A percentile compares a stretch with the other conserved stretches of the same genome.
phyloP scores from a whole-genome alignment of 2,888 invertebrate genomes.

The Frankliniella intonsa region DNA sequence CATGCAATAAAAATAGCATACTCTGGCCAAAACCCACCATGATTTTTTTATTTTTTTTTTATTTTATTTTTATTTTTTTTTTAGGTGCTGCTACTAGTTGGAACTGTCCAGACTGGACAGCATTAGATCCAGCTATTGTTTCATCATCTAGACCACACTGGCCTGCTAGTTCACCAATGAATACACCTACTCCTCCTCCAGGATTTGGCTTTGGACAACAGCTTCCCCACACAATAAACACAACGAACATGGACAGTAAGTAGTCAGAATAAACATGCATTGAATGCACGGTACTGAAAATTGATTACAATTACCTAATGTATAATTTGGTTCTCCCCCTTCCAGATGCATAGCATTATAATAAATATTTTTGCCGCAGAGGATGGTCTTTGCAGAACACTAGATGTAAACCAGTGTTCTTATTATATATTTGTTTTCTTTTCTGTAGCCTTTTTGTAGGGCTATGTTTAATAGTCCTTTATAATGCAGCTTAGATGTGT shows the following conservation, averaged over 20 bases:
- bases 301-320: not conserved
- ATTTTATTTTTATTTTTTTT: slow-evolving; percentile 40
- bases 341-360: slow-evolving; percentile 11
- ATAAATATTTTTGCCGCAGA: slow-evolving; percentile 15
- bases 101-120: slow-evolving; percentile 75
- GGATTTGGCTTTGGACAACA: slow-evolving; percentile 40
- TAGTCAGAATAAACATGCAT: slow-evolving; percentile 12
- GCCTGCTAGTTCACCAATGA: slow-evolving; percentile 36
- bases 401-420: slow-evolving; percentile 15
- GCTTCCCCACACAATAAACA: slow-evolving; percentile 4
- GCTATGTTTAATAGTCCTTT: not conserved
- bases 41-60: slow-evolving; percentile 35
- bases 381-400: slow-evolving; percentile 16
- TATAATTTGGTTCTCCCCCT: not conserved
- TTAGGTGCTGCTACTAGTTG: slow-evolving; percentile 50
- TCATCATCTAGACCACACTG: slow-evolving; percentile 59
- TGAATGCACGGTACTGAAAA: not conserved
- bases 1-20: slow-evolving; percentile 35
- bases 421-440: slow-evolving; percentile 16
- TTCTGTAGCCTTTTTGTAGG: slow-evolving; percentile 10
- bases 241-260: slow-evolving; percentile 39
- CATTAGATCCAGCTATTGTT: slow-evolving; percentile 89
- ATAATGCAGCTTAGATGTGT: slow-evolving; percentile 9
- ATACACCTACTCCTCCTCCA: slow-evolving; percentile 41
- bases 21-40: slow-evolving; percentile 20